Base-by-base conservation (phyloP, 2,888 invertebrate genomes). In the Chymomyza fuscimana region DNA sequence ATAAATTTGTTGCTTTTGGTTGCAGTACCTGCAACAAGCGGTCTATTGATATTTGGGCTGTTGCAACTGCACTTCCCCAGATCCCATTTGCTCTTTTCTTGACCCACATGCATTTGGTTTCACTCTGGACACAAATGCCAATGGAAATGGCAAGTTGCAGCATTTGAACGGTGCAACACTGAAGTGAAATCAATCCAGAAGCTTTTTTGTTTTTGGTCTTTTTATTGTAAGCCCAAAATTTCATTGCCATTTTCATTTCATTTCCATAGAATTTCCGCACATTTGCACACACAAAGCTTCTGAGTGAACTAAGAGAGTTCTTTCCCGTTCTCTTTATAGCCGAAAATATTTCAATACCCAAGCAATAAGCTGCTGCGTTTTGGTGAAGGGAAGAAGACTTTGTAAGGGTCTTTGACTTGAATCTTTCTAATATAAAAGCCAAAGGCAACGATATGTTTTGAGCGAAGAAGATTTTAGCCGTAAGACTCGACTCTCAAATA, bases 361-460 rank as follows among this genome's bases (percentile, higher is more conserved):
- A 70, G 81, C 87, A 83, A 81, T 83, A 87, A 87, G 88, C 79
- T 83, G 32, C 32, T 32, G 81, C 86, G 83, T 86, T 83, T 46
- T 46, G 12, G 6, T 46, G 12, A 46, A 12, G 12, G 12, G 40
- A 1, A 46, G 12, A 1, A 46, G 12, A 46, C 12, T 12, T 15
- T 46, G 40, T 12, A 46, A 12, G 12, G 40, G 12, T 46, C 40
- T 46, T 46, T 46, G 40, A 46, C 40, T 12, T 46, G 40, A 46
- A 12, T 5, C 32, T 73, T 87, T 87, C 83, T 81, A 81, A 83
- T 87, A 86, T 58, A 58, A 22, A 58, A 58, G n/a, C 10, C 12
- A 32, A 22, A 22, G 16, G 58, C 58, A 25, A 25, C 19, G 19
- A 19, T 16, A 56, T 16, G 22, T 16, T 56, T 58, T 58, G 10